Conservation (phyloP, 2,797 vertebrate species). For the Spinibarbus caldwelli region DNA sequence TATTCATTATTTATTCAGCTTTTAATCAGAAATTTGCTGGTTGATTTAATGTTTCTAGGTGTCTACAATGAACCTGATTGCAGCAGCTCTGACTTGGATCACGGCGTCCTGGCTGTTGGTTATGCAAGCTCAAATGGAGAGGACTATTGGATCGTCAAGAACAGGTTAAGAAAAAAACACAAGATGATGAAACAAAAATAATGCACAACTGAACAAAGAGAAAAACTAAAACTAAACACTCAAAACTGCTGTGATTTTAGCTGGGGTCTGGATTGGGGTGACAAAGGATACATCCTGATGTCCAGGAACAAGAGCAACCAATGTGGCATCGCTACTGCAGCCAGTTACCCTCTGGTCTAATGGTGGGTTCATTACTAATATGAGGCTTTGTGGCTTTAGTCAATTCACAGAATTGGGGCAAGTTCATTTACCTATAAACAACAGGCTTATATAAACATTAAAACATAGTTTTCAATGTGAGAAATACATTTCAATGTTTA, state of each 20-base stretch:
- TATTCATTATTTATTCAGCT: not conserved
- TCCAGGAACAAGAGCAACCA: slow-evolving; percentile 80
- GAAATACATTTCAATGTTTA: no score
- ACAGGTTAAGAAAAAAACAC: slow-evolving; percentile 72
- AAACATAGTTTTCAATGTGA: no score
- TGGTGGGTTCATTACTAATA: slow-evolving; percentile 34
- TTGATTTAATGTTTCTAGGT: slow-evolving; percentile 65
- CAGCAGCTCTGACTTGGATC: slow-evolving; percentile 74
- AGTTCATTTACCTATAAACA: not conserved
- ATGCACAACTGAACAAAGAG: not conserved
- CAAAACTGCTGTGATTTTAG: slow-evolving; percentile 65
- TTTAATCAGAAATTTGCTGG: not conserved
- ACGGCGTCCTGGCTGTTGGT: slow-evolving; percentile 78
- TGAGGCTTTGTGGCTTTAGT: not conserved
- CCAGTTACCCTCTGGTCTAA: slow-evolving; percentile 83
- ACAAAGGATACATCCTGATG: slow-evolving; percentile 81
- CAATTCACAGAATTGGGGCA: not conserved
- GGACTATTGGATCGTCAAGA: slow-evolving; percentile 83
- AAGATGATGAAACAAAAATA: slow-evolving; percentile 2
- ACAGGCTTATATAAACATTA: not conserved
- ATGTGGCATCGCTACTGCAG: slow-evolving; percentile 78
- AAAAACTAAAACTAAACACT: not conserved
- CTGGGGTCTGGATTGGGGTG: slow-evolving; percentile 79
- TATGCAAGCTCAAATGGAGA: slow-evolving; percentile 68
- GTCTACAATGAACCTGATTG: slow-evolving; percentile 77